phyloP scores from a whole-genome alignment of 30 jellyfish, hydroid and myxozoan species.

The Catostylus mosaicus region DNA sequence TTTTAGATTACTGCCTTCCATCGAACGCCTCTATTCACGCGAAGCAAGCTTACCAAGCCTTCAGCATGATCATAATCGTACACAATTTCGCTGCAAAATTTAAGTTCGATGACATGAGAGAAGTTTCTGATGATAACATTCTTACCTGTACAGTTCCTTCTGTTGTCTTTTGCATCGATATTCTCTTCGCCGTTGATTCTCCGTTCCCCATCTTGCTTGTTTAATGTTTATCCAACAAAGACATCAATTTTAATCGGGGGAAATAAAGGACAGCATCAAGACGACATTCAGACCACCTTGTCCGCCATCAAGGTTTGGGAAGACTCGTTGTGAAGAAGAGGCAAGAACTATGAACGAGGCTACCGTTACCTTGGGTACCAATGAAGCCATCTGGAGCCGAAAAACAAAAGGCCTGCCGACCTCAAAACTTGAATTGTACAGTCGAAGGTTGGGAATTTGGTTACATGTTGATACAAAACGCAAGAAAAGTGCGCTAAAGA shows the following conservation, averaged over 20 bases:
- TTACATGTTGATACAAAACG: background rate
- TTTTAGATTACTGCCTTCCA: too few relatives aligned
- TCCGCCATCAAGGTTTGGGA: background rate
- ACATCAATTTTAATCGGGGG: background rate
- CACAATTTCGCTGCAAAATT: too few relatives aligned
- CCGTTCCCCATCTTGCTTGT: slow-evolving; percentile 80
- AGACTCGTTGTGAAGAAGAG: background rate
- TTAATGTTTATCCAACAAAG: background rate
- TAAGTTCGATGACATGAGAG: too few relatives aligned
- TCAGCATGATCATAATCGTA: too few relatives aligned
- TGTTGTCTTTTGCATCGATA: slow-evolving; percentile 81
- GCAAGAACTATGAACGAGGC: slow-evolving; percentile 17
- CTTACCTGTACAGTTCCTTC: slow-evolving; percentile 85
- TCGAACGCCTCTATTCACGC: too few relatives aligned
- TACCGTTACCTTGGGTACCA: slow-evolving; percentile 11
- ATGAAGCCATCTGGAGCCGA: slow-evolving; percentile 32
- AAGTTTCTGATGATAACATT: too few relatives aligned
- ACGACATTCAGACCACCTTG: background rate
- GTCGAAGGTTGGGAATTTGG: background rate
- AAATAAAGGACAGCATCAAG: background rate
- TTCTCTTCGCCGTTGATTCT: slow-evolving; percentile 85
- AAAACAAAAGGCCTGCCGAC: slow-evolving; percentile 15
- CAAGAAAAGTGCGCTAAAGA: background rate
- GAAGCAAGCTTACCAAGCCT: too few relatives aligned
- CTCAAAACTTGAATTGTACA: slow-evolving; percentile 22